Evolutionary conservation across 2,113 vertebrate species (phyloP).

Genomic region (Raja brachyura): DNA sequence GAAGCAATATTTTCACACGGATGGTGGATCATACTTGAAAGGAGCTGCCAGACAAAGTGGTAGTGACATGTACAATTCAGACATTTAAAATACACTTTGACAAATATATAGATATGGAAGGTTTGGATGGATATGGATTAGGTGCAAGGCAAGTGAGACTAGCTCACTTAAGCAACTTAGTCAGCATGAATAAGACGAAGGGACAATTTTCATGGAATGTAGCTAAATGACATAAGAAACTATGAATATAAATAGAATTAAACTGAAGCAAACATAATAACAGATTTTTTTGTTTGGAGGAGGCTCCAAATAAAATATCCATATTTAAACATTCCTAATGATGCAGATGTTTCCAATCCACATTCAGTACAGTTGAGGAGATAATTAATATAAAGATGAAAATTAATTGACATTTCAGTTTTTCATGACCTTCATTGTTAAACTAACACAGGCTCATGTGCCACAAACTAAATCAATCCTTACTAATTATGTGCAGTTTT

Average conservation of each 20-base stretch:
- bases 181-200: too few relatives aligned
- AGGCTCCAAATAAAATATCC: neutral
- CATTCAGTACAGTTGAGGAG: neutral
- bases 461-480: neutral
- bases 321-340: neutral
- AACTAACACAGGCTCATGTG: neutral
- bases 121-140: too few relatives aligned
- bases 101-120: too few relatives aligned
- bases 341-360: neutral
- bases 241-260: neutral
- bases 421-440: neutral
- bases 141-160: too few relatives aligned
- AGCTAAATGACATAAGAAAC: neutral
- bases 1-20: too few relatives aligned
- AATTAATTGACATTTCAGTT: neutral
- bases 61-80: too few relatives aligned
- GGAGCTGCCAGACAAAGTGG: too few relatives aligned
- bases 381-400: neutral
- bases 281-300: neutral
- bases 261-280: too few relatives aligned
- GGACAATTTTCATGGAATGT: too few relatives aligned
- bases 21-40: too few relatives aligned
- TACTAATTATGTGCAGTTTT: conserved; percentile 14
- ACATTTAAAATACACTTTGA: too few relatives aligned
- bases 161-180: too few relatives aligned